Base-by-base conservation (phyloP, 2,888 invertebrate genomes). In the Papilio gigon region DNA sequence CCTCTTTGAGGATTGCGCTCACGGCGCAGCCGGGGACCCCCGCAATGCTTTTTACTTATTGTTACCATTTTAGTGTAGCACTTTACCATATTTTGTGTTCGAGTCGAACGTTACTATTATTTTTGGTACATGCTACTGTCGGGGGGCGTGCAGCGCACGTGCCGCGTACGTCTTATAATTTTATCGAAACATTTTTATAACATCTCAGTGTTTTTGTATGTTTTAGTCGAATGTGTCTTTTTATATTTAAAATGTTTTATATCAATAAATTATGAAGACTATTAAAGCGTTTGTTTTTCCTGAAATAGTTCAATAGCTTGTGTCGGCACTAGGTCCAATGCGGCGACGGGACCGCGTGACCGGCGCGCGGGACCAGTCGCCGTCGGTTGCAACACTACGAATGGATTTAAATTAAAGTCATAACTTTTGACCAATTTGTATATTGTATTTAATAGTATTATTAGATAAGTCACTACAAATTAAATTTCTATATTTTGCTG, bases 361-460 rank as follows among this genome's bases (percentile, higher is more conserved):
- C n/a, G n/a, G n/a, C n/a, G n/a, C n/a, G n/a, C n/a, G n/a, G n/a
- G n/a, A n/a, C n/a, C n/a, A n/a, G n/a, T n/a, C n/a, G n/a, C n/a
- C n/a, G n/a, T n/a, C n/a, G n/a, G n/a, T n/a, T n/a, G n/a, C n/a
- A n/a, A n/a, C n/a, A n/a, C n/a, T n/a, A n/a, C n/a, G n/a, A n/a
- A n/a, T n/a, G n/a, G n/a, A n/a, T n/a, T n/a, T 42, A 77, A 81
- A 81, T 77, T 75, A 78, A 84, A 80, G 73, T 70, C 69, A n/a
- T 17, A 20, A 47, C 17, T 64, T 74, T 79, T 82, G 81, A 82
- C 80, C 84, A 84, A 84, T 84, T 84, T 81, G 82, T 85, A 82
- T 83, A 83, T 77, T 85, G 79, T 77, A 77, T 81, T 81, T 78
- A 77, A 80, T 79, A 79, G 75, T n/a, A n/a, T n/a, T 76, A 76